Evolutionary conservation across 2,888 invertebrate species (phyloP), one percentile per base, ranked within the genome.

Genomic region (Ochlodes sylvanus): DNA sequence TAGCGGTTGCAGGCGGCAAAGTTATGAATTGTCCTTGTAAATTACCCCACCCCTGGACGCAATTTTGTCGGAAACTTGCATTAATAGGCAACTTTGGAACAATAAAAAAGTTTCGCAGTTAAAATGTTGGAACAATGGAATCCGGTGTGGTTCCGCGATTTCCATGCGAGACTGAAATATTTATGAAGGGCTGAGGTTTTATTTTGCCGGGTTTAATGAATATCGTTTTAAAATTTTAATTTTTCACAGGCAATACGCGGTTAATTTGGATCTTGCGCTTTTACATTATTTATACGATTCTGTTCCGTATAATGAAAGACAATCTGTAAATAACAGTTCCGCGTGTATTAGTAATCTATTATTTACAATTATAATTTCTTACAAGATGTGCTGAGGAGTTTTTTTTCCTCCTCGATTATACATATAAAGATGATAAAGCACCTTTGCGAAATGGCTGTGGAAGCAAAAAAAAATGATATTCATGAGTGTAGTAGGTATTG

Each of bases 61-160:
- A 52, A 58, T 65, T 65, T 58, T 41, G 58, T 47, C 15, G 27
- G 38, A 57, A 38, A 52, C 58, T 65, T 52, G 19, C 58, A 32
- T 27, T 54, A 52, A 66, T 60, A 60, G 60, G 50, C 34, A 60
- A 60, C 66, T 44, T 60, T 17, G 42, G 54, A 60, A 52, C 61
- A 61, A 60, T 32, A 54, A 66, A 66, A 64, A 66, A 66, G 42
- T 66, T 66, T 60, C 32, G 54, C 60, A 60, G 58, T 66, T 65
- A 66, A 66, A 66, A 60, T 32, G 42, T 54, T 54, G 58, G 58
- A 54, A 66, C 60, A 66, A 60, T 60, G 60, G 66, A 32, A 19
- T 52, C 15, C 41, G 15, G 32, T 17, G 55, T 10, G 47, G 54
- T 32, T 17, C 27, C 60, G 17, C 60, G 42, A 58, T 58, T 65